Base-by-base conservation (phyloP, 1,140 invertebrate genomes). In the Anoplolepis gracilipes region DNA sequence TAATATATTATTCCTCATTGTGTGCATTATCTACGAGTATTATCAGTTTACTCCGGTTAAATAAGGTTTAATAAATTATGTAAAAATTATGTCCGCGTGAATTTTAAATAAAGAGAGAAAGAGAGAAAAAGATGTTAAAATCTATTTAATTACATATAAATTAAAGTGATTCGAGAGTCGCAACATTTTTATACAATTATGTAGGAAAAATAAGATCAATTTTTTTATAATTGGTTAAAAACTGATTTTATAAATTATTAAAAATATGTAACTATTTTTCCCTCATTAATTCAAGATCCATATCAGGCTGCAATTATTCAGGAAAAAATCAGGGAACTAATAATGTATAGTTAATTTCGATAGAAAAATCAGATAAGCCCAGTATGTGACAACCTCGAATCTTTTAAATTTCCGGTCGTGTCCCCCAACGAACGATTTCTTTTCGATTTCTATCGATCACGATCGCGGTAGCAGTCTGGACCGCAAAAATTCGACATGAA, bases 401-500 rank as follows among this genome's bases (percentile, higher is more conserved):
- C 5, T n/a, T 75, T 64, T 49, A 57, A 70, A 42, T 81, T 59
- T 72, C 65, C 49, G 25, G 10, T 36, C 42, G 11, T 53, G 19
- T 30, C 22, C 16, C 28, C 22, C 28, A 57, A 8, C 49, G 33
- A 49, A 59, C 25, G n/a, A 61, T 36, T 22, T 42, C 8, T 72
- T 72, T 72, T 72, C 10, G 11, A 7, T n/a, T n/a, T n/a, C 25
- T 22, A 57, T 69, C 30, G 64, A 69, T 69, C 49, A 22, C 30
- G 53, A 36, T 57, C 64, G 11, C 46, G 49, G 16, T 30, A 11
- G 19, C 77, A 39, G 42, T 25, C 0, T 4, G 16, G 36, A 30
- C n/a, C 4, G n/a, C 57, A 70, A 86, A 62, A 87, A 72, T 86
- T 72, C 49, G 16, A 57, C 53, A 13, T 25, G 57, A 89, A 72